Conservation (phyloP, 2,797 vertebrate genomes). For the Bucorvus abyssinicus region DNA sequence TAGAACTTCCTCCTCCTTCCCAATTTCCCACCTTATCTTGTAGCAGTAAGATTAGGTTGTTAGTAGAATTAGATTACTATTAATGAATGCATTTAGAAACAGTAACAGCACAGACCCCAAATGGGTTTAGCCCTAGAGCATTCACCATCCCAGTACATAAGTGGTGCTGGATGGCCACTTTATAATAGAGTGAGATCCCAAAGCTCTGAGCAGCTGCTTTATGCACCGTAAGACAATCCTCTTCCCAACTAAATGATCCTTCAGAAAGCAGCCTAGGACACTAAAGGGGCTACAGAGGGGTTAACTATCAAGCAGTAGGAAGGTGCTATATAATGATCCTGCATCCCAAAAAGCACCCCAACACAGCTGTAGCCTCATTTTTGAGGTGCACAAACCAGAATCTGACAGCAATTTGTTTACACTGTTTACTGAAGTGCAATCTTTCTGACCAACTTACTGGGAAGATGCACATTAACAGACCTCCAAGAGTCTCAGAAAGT, state of each 20-base stretch:
- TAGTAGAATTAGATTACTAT: background rate
- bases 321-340: background rate
- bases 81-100: background rate
- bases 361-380: background rate
- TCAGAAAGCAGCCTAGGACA: background rate
- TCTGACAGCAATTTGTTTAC: background rate
- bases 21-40: background rate
- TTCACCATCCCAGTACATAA: background rate
- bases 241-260: background rate
- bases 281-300: background rate
- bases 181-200: background rate
- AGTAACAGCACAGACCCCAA: background rate
- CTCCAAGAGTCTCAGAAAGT: background rate
- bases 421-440: too few relatives aligned
- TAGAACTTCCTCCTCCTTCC: background rate
- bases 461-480: background rate
- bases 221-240: background rate
- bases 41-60: background rate
- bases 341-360: background rate
- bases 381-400: background rate
- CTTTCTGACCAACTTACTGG: background rate
- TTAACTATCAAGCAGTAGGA: background rate
- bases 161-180: background rate
- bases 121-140: background rate
- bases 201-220: background rate